phyloP scores from a whole-genome alignment of 1,140 invertebrate species.

The Arion vulgaris region DNA sequence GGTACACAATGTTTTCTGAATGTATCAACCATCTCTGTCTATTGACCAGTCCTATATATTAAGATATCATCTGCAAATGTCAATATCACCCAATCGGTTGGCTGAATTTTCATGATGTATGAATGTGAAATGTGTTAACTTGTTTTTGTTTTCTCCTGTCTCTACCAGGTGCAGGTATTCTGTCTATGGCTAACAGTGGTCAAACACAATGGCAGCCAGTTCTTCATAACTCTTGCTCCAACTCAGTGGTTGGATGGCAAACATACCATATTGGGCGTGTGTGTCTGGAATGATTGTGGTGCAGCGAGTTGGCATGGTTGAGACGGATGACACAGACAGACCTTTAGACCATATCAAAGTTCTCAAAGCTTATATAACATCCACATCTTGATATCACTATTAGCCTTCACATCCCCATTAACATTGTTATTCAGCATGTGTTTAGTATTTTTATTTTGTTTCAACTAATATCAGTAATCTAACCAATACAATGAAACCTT shows the following conservation, averaged over 20 bases:
- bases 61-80: too few species aligned
- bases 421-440: neutral
- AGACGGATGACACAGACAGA: slow-evolving; percentile 91
- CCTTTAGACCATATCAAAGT: slow-evolving; percentile 94
- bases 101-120: too few species aligned
- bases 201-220: slow-evolving; percentile 98
- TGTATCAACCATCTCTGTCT: too few species aligned
- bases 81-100: too few species aligned
- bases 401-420: neutral
- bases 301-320: slow-evolving; percentile 91
- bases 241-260: slow-evolving; percentile 98
- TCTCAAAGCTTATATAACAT: slow-evolving; percentile 76
- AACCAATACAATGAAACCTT: too few species aligned
- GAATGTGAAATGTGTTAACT: too few species aligned
- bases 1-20: too few species aligned
- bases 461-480: too few species aligned
- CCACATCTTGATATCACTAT: slow-evolving; percentile 19
- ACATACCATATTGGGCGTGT: slow-evolving; percentile 94
- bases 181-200: slow-evolving; percentile 98
- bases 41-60: too few species aligned
- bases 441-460: too few species aligned
- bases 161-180: slow-evolving; percentile 80
- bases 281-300: slow-evolving; percentile 90
- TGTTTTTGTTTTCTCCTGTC: neutral
- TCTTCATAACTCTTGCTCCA: slow-evolving; percentile 97